phyloP scores from a whole-genome alignment of 2,113 vertebrate genomes.

The Gymnorhina tibicen region DNA sequence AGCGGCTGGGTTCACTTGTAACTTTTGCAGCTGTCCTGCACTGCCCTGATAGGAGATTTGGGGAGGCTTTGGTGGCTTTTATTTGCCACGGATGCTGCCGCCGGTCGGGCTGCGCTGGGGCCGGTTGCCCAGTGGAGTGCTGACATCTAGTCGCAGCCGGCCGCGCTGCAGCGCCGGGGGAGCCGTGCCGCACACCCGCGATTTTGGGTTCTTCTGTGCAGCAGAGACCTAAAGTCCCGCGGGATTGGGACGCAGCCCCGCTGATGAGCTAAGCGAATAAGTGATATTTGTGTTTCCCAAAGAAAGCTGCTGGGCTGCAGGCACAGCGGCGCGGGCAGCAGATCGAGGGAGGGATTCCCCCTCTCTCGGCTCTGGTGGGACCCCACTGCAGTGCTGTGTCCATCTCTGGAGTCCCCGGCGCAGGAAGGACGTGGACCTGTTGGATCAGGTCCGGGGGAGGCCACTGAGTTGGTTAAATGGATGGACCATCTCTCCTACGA shows the following conservation, averaged over 20 bases:
- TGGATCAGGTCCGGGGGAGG: background rate
- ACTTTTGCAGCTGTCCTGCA: background rate
- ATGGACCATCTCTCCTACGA: background rate
- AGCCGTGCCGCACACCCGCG: accelerated
- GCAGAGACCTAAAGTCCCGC: accelerated
- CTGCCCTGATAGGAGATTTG: accelerated
- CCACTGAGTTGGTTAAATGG: background rate
- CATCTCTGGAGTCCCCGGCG: accelerated
- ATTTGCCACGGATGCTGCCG: background rate
- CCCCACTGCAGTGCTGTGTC: background rate
- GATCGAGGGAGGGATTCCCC: too few species aligned
- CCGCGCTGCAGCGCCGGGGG: background rate
- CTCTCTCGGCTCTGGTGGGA: background rate
- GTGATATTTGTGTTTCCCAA: accelerated
- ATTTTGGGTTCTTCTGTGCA: accelerated
- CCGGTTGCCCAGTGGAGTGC: conserved; percentile 17
- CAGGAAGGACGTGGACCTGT: background rate
- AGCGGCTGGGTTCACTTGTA: background rate
- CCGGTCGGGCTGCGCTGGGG: background rate
- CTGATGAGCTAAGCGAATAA: background rate
- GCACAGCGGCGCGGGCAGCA: background rate
- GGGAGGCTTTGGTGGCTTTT: background rate
- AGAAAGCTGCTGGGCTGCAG: background rate
- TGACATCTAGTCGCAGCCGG: conserved; percentile 55
- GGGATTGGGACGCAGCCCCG: background rate